Conservation (phyloP, 35 echinoderm and acorn worm species). For the Chiridota heheva region DNA sequence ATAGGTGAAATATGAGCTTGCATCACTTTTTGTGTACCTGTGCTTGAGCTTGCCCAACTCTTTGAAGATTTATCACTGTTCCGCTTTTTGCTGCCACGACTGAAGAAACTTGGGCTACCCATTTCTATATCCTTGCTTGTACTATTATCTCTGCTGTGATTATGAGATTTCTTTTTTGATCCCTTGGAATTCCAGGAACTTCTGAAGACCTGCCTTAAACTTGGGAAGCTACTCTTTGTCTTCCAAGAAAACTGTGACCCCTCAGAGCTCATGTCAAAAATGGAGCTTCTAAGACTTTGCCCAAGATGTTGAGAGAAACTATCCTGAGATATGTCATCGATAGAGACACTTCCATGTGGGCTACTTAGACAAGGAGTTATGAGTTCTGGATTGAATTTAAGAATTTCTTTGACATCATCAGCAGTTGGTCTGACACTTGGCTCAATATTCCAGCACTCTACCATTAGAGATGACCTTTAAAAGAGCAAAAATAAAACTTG, state of each 20-base stretch:
- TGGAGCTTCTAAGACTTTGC: slow-evolving; percentile 20
- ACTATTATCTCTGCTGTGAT: neutral
- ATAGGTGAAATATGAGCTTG: too few relatives aligned
- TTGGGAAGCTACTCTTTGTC: slow-evolving; percentile 28
- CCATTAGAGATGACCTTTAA: slow-evolving; percentile 62
- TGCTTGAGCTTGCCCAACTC: too few relatives aligned
- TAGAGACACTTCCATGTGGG: slow-evolving; percentile 60
- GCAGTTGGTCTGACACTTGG: slow-evolving; percentile 71
- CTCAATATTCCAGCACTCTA: slow-evolving; percentile 76
- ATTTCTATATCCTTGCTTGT: too few relatives aligned
- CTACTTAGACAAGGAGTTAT: slow-evolving; percentile 70
- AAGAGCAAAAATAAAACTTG: neutral
- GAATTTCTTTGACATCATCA: slow-evolving; percentile 53
- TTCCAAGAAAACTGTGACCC: neutral
- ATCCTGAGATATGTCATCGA: slow-evolving; percentile 44
- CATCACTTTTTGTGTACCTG: too few relatives aligned
- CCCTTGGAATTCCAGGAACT: slow-evolving; percentile 10
- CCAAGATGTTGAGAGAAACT: neutral
- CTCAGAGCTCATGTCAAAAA: slow-evolving; percentile 3
- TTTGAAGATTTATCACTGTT: too few relatives aligned
- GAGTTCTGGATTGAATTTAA: slow-evolving; percentile 39
- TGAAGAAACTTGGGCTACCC: too few relatives aligned
- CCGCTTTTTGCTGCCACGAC: too few relatives aligned
- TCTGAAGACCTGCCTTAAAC: neutral
- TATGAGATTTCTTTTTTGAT: neutral